Conservation (phyloP, 2,888 invertebrate genomes). For the Epistrophe eligans region DNA sequence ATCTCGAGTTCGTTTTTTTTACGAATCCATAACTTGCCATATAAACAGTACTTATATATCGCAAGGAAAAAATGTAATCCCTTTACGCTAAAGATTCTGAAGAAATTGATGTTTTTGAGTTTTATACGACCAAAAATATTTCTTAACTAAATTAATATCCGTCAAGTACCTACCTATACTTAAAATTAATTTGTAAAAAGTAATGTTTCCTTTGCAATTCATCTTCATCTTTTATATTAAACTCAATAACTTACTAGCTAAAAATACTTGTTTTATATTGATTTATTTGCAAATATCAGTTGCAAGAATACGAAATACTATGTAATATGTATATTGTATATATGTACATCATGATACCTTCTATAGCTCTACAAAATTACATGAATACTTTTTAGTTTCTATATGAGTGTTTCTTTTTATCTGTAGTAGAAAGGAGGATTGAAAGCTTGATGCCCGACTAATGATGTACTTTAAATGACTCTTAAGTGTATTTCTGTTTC, state of each 20-base stretch:
- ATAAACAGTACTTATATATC: no score
- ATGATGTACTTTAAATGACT: not conserved
- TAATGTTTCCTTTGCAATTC: not conserved
- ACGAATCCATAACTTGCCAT: no score
- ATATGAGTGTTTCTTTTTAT: not conserved
- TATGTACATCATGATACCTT: not conserved
- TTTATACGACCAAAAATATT: no score
- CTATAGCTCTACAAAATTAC: no score
- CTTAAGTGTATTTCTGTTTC: constrained; percentile 1
- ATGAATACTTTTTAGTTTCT: not conserved
- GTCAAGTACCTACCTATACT: not conserved
- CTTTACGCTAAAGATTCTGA: no score
- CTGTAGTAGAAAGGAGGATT: not conserved
- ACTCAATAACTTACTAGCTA: not conserved
- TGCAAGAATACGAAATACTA: not conserved
- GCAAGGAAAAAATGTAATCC: no score
- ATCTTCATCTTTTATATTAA: not conserved
- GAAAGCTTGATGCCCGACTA: not conserved
- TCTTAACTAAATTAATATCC: not conserved
- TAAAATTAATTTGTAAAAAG: not conserved
- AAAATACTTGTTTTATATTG: not conserved
- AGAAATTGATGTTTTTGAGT: no score
- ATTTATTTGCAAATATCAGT: not conserved
- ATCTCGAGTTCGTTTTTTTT: no score
- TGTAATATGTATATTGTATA: no score